phyloP scores from a whole-genome alignment of 2,113 vertebrate species.

The Microcebus murinus region DNA sequence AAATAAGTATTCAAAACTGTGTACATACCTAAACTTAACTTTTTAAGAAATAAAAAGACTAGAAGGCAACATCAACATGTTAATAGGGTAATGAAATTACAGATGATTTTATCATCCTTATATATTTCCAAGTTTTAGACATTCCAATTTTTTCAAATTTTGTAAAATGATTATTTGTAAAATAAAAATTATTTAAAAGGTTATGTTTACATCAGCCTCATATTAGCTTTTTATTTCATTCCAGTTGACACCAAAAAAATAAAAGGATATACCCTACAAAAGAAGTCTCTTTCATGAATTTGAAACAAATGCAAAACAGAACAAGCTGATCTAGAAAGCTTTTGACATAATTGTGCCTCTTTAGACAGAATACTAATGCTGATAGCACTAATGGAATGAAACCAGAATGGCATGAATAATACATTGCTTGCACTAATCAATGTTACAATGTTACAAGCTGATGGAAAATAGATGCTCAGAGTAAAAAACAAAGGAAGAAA shows the following conservation, averaged over 20 bases:
- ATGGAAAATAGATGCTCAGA: slow-evolving; percentile 81
- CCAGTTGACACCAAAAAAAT: slow-evolving; percentile 57
- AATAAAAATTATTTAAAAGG: slow-evolving; percentile 24
- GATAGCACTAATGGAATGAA: slow-evolving; percentile 85
- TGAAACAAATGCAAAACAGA: slow-evolving; percentile 58
- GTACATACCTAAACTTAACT: not conserved
- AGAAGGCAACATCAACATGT: not conserved
- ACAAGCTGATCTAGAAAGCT: slow-evolving; percentile 46
- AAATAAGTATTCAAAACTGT: slow-evolving; percentile 45
- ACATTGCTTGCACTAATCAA: slow-evolving; percentile 82
- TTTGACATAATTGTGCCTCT: slow-evolving; percentile 71
- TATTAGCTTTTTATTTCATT: slow-evolving; percentile 2
- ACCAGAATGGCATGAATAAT: slow-evolving; percentile 86
- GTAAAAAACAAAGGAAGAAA: slow-evolving; percentile 80
- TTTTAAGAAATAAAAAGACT: not conserved
- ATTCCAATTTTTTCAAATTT: slow-evolving; percentile 20
- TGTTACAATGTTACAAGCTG: slow-evolving; percentile 76
- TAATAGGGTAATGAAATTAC: not conserved
- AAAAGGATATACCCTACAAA: slow-evolving; percentile 46
- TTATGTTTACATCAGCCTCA: slow-evolving; percentile 1
- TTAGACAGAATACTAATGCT: slow-evolving; percentile 75
- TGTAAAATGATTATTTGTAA: slow-evolving; percentile 34
- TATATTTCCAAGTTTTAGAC: not conserved
- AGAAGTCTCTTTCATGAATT: slow-evolving; percentile 57
- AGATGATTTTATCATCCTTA: not conserved